These are phyloP conservation scores for Venustaconcha ellipsiformis DNA, from an alignment of 1,140 invertebrate species.

Conservation along the genomic window DNA sequence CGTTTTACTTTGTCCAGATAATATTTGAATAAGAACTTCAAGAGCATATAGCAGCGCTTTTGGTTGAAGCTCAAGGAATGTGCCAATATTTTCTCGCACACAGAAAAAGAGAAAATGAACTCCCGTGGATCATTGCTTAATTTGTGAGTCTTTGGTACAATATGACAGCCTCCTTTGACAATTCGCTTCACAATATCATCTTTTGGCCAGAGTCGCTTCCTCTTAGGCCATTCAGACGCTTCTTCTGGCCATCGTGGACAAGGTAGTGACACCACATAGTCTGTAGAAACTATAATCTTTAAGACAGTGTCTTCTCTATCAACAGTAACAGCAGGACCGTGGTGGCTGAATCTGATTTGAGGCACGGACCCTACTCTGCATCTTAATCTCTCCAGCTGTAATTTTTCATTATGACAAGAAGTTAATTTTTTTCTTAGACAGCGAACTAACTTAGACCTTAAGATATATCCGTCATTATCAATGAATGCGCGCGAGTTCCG, in stretches of 20 bases:
- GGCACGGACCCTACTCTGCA: neutral
- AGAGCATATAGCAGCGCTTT: constrained; percentile 12
- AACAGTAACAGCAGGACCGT: constrained; percentile 4
- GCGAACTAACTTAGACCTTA: neutral
- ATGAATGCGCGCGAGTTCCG: no score
- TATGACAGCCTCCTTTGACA: constrained; percentile 8
- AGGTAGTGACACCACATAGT: constrained; percentile 8
- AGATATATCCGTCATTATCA: neutral
- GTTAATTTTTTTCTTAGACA: neutral
- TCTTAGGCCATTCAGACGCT: neutral
- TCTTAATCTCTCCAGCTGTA: neutral
- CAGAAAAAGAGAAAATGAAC: constrained; percentile 11
- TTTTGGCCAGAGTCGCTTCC: constrained; percentile 4
- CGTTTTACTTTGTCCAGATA: constrained; percentile 11
- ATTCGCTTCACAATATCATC: neutral
- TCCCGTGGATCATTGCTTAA: constrained; percentile 2
- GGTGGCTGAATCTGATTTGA: neutral
- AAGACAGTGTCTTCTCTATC: neutral
- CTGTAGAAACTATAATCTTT: neutral
- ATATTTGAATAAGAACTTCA: constrained; percentile 6
- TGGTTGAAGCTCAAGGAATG: neutral
- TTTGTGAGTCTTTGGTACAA: constrained; percentile 9
- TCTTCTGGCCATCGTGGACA: constrained; percentile 15
- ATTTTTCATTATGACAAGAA: neutral
- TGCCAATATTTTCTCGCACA: neutral